Base-by-base conservation (phyloP, 2,888 invertebrate species). In the Synergus umbraculus region DNA sequence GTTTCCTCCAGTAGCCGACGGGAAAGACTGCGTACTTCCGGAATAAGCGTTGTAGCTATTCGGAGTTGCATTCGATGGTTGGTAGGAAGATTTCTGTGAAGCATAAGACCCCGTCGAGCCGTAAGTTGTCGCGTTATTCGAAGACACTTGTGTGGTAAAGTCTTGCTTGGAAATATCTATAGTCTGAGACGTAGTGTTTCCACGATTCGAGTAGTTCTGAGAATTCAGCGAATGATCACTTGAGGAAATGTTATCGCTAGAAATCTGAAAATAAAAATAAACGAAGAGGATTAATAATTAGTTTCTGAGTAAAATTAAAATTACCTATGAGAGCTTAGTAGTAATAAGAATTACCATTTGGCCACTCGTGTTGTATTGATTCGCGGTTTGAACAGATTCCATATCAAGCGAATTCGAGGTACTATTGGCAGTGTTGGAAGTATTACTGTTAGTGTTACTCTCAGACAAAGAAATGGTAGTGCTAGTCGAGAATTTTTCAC, bases 1-100 rank as follows among this genome's bases (percentile, higher is more conserved):
- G 81, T 93, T 93, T 15, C 94, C 93, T 18, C 93, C 93, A 41
- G 93, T 91, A 76, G 93, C 93, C 87, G 94, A 93, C 83, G 93
- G 93, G n/a, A 93, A 93, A 0, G 94, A 92, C 86, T 94, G 94
- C 58, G 93, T 93, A 81, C 93, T 93, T 49, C 89, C 93, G 4
- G 94, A 93, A 86, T 94, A 94, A 13, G 93, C 87, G 66, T 90
- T 91, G 81, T 90, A 92, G 76, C 88, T 89, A 78, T 85, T 90
- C 44, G 90, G 87, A 2, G 91, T 87, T 12, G 87, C 86, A 64
- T 87, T 92, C 1, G 93, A 90, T 80, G 92, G 86, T 85, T 93
- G 93, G 81, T 93, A 92, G 78, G 93, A 92, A 78, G 93, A 93
- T 84, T 89, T 93, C 89, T 88, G 92, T 67, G 90, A 89, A 78